phyloP scores from a whole-genome alignment of 2,888 invertebrate genomes.

The Hemicrepidius hirtus region DNA sequence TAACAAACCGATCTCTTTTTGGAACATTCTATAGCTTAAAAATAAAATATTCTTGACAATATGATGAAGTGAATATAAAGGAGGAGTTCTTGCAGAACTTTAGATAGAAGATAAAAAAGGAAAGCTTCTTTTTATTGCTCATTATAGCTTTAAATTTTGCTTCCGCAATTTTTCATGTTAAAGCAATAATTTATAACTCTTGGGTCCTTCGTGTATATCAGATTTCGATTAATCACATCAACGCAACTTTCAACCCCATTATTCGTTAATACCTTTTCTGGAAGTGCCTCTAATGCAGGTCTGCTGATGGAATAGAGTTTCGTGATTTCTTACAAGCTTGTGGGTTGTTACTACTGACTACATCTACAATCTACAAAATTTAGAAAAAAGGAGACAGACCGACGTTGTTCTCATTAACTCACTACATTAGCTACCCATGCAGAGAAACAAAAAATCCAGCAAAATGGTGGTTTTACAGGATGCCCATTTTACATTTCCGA shows the following conservation, averaged over 20 bases:
- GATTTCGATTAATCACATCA: constrained; percentile 11
- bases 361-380: no score
- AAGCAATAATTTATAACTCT: neutral
- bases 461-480: no score
- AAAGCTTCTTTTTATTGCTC: constrained; percentile 2
- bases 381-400: no score
- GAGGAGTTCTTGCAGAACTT: constrained; percentile 11
- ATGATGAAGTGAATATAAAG: constrained; percentile 8
- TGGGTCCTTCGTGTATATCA: neutral
- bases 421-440: no score
- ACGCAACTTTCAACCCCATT: neutral
- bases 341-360: no score
- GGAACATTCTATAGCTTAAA: neutral
- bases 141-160: constrained; percentile 8
- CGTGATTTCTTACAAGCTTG: no score
- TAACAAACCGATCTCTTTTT: neutral
- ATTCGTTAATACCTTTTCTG: neutral
- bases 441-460: no score
- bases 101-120: neutral
- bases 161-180: neutral
- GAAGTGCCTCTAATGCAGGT: no score
- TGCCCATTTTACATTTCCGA: no score
- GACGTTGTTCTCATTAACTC: no score
- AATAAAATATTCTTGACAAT: neutral
- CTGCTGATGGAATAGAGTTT: no score